These are phyloP conservation scores for Sarcophaga caerulescens DNA, from an alignment of 2,888 invertebrate species.

Conservation along the genomic window DNA sequence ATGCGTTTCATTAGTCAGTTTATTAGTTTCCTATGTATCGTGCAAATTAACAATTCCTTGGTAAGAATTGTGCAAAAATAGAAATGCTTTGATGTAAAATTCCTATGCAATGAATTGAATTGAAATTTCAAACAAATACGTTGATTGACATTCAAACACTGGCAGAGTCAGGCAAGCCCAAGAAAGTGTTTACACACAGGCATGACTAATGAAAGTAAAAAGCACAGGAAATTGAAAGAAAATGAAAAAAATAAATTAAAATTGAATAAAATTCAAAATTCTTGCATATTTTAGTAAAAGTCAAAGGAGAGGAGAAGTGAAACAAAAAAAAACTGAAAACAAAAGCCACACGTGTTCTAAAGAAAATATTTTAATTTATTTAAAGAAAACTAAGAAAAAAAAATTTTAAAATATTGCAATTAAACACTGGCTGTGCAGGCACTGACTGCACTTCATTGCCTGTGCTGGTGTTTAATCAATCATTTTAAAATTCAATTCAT, in stretches of 20 bases:
- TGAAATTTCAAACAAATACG: constrained; percentile 21
- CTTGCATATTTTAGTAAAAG: constrained; percentile 34
- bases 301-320: not conserved
- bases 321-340: not conserved
- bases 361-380: not conserved
- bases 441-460: too few species aligned
- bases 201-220: not conserved
- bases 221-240: not conserved
- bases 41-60: too few species aligned
- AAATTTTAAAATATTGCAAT: not conserved
- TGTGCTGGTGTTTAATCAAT: too few species aligned
- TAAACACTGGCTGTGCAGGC: not conserved
- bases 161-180: not conserved
- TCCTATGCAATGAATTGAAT: constrained; percentile 31
- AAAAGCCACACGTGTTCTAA: not conserved
- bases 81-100: constrained; percentile 4
- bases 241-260: not conserved
- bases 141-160: constrained; percentile 39
- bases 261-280: constrained; percentile 23
- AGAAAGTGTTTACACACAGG: not conserved
- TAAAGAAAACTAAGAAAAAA: not conserved
- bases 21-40: too few species aligned
- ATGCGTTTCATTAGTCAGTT: too few species aligned
- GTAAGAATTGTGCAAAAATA: not conserved
- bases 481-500: too few species aligned